Conservation (phyloP, 2,888 invertebrate genomes). For the Drosophila infuscata region DNA sequence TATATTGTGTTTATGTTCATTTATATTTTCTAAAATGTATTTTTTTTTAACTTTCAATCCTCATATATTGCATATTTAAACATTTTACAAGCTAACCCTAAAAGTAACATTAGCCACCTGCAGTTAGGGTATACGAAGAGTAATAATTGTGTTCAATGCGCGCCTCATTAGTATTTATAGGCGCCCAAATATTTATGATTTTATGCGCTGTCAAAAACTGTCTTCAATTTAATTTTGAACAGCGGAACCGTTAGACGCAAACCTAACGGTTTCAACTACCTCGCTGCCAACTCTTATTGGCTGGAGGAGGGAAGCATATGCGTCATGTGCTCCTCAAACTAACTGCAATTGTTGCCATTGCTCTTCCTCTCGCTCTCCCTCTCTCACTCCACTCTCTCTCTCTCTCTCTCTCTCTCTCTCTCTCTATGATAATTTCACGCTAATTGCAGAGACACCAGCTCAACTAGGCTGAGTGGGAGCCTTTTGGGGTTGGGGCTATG, state of each 20-base stretch:
- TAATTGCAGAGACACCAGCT: conserved; percentile 51
- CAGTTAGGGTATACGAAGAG: conserved; percentile 17
- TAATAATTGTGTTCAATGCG: conserved; percentile 46
- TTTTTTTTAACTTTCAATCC: not conserved
- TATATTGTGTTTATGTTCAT: not conserved
- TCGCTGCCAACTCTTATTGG: conserved; percentile 21
- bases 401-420: not conserved
- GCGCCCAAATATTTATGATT: conserved; percentile 63
- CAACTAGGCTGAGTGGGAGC: not conserved
- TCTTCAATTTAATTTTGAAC: conserved; percentile 31
- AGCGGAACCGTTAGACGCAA: conserved; percentile 15
- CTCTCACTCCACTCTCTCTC: not conserved
- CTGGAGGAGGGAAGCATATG: conserved; percentile 39
- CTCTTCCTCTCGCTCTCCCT: not conserved
- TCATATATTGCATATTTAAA: not conserved
- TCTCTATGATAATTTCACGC: conserved; percentile 36
- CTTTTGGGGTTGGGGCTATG: conserved; percentile 36
- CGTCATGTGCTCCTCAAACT: conserved; percentile 19
- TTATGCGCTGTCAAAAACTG: conserved; percentile 39
- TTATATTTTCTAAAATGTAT: not conserved
- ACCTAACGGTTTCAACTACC: not conserved
- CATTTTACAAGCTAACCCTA: not conserved
- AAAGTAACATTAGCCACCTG: not conserved
- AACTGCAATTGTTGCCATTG: conserved; percentile 1
- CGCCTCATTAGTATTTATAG: conserved; percentile 73